These are phyloP conservation scores for Phallusia fumigata DNA, from an alignment of 23 tunicate genomes.

Conservation along the genomic window DNA sequence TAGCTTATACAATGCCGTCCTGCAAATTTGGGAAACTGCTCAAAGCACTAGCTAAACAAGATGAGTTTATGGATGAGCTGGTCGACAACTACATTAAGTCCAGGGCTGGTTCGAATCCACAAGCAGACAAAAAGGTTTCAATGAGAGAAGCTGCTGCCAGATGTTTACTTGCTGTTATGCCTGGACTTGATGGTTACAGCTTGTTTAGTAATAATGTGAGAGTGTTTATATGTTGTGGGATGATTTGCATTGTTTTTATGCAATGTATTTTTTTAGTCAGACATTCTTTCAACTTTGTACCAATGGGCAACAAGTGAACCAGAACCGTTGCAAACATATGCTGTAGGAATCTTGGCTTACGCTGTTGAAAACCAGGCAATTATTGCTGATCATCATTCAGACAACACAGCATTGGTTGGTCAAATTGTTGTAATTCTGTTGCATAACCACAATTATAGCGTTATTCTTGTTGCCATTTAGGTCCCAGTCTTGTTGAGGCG, in stretches of 20 bases:
- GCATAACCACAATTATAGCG: neutral
- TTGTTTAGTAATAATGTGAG: conserved; percentile 53
- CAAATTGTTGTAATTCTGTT: neutral
- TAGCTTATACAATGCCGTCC: conserved; percentile 44
- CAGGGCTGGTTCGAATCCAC: neutral
- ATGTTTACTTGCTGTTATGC: conserved; percentile 48
- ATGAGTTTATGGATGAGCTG: conserved; percentile 36
- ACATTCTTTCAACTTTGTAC: conserved; percentile 25
- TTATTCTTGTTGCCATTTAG: conserved; percentile 5
- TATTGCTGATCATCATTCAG: conserved; percentile 8
- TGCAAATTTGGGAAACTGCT: conserved; percentile 53
- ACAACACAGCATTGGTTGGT: conserved; percentile 2
- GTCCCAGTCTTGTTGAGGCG: conserved; percentile 63
- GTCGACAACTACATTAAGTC: conserved; percentile 37
- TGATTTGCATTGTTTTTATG: neutral
- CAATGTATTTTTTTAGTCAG: conserved; percentile 23
- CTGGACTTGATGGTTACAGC: conserved; percentile 60
- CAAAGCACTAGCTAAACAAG: conserved; percentile 38
- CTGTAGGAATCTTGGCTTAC: conserved; percentile 48
- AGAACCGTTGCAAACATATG: conserved; percentile 74
- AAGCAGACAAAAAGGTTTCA: neutral
- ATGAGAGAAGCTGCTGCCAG: conserved; percentile 57
- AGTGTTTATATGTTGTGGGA: too few relatives aligned
- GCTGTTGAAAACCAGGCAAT: conserved; percentile 47
- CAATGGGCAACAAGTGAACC: conserved; percentile 41